phyloP scores from a whole-genome alignment of 2,797 vertebrate genomes.

The Sebastes matsubarae region DNA sequence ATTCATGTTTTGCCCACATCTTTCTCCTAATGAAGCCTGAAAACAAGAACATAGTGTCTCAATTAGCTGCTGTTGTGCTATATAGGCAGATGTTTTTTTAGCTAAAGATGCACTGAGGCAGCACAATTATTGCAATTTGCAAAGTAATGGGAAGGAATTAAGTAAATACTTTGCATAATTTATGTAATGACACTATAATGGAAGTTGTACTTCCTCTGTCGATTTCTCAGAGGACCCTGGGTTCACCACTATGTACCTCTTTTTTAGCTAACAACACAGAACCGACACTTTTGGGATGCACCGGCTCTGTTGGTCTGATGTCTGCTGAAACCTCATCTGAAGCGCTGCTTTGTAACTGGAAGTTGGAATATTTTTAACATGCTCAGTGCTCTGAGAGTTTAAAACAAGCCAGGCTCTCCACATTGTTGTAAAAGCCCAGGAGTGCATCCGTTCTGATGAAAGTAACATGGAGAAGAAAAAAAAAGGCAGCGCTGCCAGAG shows the following conservation, averaged over 20 bases:
- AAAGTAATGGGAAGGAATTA: slow-evolving; percentile 42
- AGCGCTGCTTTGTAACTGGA: slow-evolving; percentile 22
- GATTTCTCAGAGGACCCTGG: not conserved
- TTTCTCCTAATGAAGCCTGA: slow-evolving; percentile 33
- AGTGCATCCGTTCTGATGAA: slow-evolving; percentile 33
- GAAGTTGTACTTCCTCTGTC: not conserved
- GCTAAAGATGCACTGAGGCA: slow-evolving; percentile 41
- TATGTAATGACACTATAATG: slow-evolving; percentile 30
- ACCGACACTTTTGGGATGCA: slow-evolving; percentile 13
- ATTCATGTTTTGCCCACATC: not conserved
- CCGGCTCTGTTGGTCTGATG: slow-evolving; percentile 21
- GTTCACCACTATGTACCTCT: slow-evolving; percentile 3
- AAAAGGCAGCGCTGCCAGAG: slow-evolving; percentile 1
- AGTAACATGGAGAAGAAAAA: not conserved
- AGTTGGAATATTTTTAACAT: slow-evolving; percentile 43
- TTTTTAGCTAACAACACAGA: slow-evolving; percentile 25
- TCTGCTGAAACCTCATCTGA: slow-evolving; percentile 31
- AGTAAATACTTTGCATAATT: slow-evolving; percentile 66
- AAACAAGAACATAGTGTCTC: slow-evolving; percentile 32
- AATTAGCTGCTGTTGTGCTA: slow-evolving; percentile 34
- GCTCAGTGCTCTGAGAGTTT: slow-evolving; percentile 31
- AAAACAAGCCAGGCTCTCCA: slow-evolving; percentile 17
- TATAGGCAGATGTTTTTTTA: slow-evolving; percentile 32
- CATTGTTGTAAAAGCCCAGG: slow-evolving; percentile 31
- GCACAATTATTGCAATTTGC: slow-evolving; percentile 49